Base-by-base conservation (phyloP, 2,797 vertebrate genomes). In the Picus viridis region DNA sequence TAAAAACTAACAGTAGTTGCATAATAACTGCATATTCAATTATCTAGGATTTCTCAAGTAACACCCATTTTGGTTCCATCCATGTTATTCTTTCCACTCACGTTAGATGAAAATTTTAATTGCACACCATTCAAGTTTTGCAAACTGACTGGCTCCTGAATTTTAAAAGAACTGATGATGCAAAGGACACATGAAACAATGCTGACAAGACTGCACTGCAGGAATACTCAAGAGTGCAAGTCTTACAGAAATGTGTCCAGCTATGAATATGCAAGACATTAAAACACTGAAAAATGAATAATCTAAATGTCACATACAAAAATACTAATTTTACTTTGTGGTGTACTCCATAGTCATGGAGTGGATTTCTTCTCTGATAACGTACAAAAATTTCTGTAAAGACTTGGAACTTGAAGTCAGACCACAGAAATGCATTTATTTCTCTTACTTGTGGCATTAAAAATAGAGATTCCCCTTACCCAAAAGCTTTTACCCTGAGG, bases 381-480 rank as follows among this genome's bases (percentile, higher is more conserved):
- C 8, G 56, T 32, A 72, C 17, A 51, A 0, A 6, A 62, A 61
- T 53, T 75, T 79, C 10, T 41, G 24, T 83, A 19, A 23, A 45
- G 57, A 75, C 49, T 72, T 76, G 61, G n/a, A 88, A 68, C 32
- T 24, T 81, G n/a, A 90, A 72, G 58, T 32, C 83, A 34, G 32
- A 53, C 71, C 78, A 89, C 18, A 74, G 53, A 88, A 73, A 70
- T 16, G 24, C 49, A 72, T 89, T 86, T 92, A 68, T 36, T 68
- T 91, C 54, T 83, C 68, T 58, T 84, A 39, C 45, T 64, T 74
- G 51, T 70, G 74, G 59, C 72, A 87, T 85, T 58, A 82, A 86
- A 92, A 96, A 94, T 36, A 85, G 56, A 85, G 62, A 84, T 93
- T 92, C 87, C 91, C 95, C 95, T 97, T 97, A 97, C 96, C 96